Evolutionary conservation across 2,888 invertebrate species (phyloP).

Genomic region (Agrotis segetum): DNA sequence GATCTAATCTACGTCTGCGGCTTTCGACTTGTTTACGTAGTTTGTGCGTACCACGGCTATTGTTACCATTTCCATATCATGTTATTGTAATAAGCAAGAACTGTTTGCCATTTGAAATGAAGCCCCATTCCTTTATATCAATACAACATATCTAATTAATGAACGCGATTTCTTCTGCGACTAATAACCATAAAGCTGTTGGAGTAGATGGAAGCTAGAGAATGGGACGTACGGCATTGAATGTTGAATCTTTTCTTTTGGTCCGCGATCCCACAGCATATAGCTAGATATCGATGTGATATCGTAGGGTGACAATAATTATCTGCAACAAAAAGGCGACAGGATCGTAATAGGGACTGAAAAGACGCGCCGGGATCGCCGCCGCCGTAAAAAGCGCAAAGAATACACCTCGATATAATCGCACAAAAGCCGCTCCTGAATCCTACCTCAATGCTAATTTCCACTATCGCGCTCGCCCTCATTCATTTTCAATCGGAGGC

Average conservation of each 20-base stretch:
- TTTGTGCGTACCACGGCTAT: constrained; percentile 34
- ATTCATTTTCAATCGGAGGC: constrained; percentile 91
- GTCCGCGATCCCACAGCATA: constrained; percentile 22
- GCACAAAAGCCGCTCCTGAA: constrained; percentile 91
- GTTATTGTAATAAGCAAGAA: constrained; percentile 50
- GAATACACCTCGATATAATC: constrained; percentile 91
- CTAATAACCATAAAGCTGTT: constrained; percentile 30
- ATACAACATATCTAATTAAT: constrained; percentile 48
- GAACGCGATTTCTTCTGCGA: constrained; percentile 26
- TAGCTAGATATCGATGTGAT: constrained; percentile 70
- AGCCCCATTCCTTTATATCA: constrained; percentile 16
- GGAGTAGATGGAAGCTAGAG: constrained; percentile 24
- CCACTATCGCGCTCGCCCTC: constrained; percentile 91
- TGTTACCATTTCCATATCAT: constrained; percentile 44
- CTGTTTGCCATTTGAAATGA: constrained; percentile 13
- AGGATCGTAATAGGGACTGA: constrained; percentile 86
- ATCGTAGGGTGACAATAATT: constrained; percentile 83
- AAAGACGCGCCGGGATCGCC: constrained; percentile 81
- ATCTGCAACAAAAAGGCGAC: constrained; percentile 88
- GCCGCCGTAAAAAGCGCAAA: constrained; percentile 90
- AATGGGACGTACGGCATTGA: constrained; percentile 32
- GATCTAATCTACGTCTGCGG: constrained; percentile 63
- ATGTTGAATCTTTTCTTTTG: constrained; percentile 44
- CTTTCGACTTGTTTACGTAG: constrained; percentile 53
- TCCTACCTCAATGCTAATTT: constrained; percentile 91